A percentile compares a stretch with the other conserved stretches of the same genome.
Conservation (phyloP, 2,113 vertebrate genomes). For the Manacus vitellinus region DNA sequence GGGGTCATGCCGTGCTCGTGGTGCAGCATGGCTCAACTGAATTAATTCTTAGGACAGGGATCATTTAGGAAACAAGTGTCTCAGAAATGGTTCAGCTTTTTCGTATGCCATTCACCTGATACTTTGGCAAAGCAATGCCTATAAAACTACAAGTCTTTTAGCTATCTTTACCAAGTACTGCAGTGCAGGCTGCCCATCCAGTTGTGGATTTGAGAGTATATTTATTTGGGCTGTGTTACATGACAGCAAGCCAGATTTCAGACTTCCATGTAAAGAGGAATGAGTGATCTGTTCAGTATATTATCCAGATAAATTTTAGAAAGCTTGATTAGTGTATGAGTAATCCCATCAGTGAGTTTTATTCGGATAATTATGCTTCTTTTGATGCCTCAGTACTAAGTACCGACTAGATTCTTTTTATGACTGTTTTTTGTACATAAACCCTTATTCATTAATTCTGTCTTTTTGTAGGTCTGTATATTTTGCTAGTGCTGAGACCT, state of each 20-base stretch:
- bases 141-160: neutral
- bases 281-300: neutral
- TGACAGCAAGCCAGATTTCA: neutral
- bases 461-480: neutral
- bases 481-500: neutral
- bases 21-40: accelerated
- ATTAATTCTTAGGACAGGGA: neutral
- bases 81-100: neutral
- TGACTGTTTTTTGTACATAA: neutral
- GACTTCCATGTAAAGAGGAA: neutral
- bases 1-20: accelerated
- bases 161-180: neutral
- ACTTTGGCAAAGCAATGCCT: neutral
- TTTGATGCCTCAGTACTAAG: neutral
- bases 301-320: neutral
- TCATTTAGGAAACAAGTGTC: neutral
- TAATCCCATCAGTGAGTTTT: neutral
- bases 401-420: neutral
- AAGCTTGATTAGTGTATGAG: neutral
- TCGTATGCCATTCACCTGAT: neutral
- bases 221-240: neutral
- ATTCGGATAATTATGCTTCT: neutral
- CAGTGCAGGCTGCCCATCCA: neutral
- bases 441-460: neutral
- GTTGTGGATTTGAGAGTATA: neutral